Conservation (phyloP, 2,113 vertebrate species). For the Lota lota region DNA sequence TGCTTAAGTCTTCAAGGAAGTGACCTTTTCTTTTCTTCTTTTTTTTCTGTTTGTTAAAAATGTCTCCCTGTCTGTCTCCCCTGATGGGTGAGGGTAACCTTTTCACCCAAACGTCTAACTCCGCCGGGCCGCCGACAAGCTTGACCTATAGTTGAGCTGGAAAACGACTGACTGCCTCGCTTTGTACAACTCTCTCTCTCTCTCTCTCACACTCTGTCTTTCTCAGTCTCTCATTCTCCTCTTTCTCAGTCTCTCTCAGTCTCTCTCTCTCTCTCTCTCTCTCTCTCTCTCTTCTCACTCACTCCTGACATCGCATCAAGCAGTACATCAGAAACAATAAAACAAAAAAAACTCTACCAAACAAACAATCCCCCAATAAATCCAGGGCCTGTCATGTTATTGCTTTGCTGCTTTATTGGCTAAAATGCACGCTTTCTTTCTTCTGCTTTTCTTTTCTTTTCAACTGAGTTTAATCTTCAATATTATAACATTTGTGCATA, state of each 20-base stretch:
- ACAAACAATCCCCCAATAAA: too few relatives aligned
- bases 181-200: too few relatives aligned
- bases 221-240: not conserved
- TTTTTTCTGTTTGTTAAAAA: conserved; percentile 24
- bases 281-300: not conserved
- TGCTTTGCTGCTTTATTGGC: too few relatives aligned
- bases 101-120: conserved; percentile 47
- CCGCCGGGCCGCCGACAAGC: conserved; percentile 33
- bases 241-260: not conserved
- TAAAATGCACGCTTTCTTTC: too few relatives aligned
- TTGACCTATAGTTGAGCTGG: not conserved
- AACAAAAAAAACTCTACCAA: too few relatives aligned
- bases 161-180: not conserved
- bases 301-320: too few relatives aligned
- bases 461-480: too few relatives aligned
- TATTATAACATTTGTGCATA: too few relatives aligned
- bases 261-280: not conserved
- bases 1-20: conserved; percentile 17
- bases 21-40: conserved; percentile 49
- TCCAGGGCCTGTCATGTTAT: too few relatives aligned
- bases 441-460: too few relatives aligned
- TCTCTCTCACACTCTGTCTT: too few relatives aligned
- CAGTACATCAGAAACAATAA: too few relatives aligned
- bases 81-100: conserved; percentile 41
- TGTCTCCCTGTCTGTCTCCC: conserved; percentile 16